A percentile compares a stretch with the other conserved stretches of the same genome.
phyloP scores from a whole-genome alignment of 2,888 invertebrate species.

The Nezara viridula region DNA sequence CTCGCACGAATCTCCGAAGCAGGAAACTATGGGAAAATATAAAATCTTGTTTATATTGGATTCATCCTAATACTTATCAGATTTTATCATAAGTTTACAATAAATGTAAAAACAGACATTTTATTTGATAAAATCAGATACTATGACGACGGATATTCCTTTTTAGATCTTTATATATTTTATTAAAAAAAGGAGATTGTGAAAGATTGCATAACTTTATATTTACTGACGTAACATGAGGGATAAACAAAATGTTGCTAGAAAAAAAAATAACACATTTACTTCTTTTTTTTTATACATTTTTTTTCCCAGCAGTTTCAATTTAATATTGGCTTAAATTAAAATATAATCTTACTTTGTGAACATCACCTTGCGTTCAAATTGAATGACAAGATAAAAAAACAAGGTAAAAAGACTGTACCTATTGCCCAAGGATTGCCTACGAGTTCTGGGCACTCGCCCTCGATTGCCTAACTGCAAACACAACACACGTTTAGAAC shows the following conservation, averaged over 20 bases:
- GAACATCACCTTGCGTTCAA: not conserved
- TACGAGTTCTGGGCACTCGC: slow-evolving; percentile 87
- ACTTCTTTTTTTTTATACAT: no score
- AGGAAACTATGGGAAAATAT: no score
- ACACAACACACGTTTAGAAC: slow-evolving; percentile 67
- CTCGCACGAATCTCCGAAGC: no score
- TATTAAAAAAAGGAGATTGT: no score
- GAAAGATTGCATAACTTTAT: no score
- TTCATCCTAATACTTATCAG: no score
- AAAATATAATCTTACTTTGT: not conserved
- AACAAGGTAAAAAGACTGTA: slow-evolving; percentile 61
- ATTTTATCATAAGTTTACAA: no score
- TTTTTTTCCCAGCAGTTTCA: not conserved
- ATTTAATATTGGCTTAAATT: not conserved
- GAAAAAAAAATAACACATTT: no score
- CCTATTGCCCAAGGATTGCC: slow-evolving; percentile 67
- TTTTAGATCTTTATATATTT: not conserved
- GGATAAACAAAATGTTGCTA: no score
- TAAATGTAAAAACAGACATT: not conserved
- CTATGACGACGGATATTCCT: not conserved
- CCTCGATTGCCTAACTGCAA: slow-evolving; percentile 92
- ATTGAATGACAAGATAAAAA: slow-evolving; percentile 51
- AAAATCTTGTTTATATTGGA: no score
- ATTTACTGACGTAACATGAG: no score
- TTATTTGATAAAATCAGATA: not conserved